Evolutionary conservation across 2,888 invertebrate species (phyloP).

Genomic region (Pollenia griseotomentosa): DNA sequence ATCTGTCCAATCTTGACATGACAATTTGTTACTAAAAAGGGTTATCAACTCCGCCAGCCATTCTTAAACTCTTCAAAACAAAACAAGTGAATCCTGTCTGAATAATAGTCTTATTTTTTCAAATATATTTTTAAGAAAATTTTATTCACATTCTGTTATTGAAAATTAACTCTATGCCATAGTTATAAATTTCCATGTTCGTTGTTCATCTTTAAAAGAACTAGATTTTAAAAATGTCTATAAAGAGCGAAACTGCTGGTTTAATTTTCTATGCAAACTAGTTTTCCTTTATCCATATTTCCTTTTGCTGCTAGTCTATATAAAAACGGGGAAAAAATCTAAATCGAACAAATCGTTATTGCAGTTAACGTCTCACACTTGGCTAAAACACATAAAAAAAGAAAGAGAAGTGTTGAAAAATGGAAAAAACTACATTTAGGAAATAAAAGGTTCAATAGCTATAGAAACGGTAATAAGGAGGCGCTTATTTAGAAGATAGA

Average conservation of each 20-base stretch:
- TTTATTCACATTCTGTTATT: no score
- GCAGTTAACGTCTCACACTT: constrained; percentile 46
- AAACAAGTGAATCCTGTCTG: no score
- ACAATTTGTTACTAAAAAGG: no score
- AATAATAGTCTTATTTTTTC: no score
- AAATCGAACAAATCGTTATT: constrained; percentile 44
- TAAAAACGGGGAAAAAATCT: neutral
- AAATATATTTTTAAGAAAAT: no score
- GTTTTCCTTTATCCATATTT: constrained; percentile 8
- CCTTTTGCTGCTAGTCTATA: neutral
- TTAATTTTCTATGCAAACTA: constrained; percentile 34
- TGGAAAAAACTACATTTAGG: neutral
- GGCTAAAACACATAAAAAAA: neutral
- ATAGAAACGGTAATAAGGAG: neutral
- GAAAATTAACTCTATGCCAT: no score
- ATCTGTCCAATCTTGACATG: no score
- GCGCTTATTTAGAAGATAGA: no score
- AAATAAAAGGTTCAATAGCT: neutral
- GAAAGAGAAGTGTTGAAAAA: neutral
- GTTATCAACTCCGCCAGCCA: no score
- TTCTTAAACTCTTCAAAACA: no score
- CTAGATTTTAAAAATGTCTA: constrained; percentile 1
- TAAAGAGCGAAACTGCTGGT: constrained; percentile 16
- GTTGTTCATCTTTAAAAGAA: neutral
- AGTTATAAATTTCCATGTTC: neutral